Conservation (phyloP, 2,888 invertebrate genomes). For the Calephelis perditalis region DNA sequence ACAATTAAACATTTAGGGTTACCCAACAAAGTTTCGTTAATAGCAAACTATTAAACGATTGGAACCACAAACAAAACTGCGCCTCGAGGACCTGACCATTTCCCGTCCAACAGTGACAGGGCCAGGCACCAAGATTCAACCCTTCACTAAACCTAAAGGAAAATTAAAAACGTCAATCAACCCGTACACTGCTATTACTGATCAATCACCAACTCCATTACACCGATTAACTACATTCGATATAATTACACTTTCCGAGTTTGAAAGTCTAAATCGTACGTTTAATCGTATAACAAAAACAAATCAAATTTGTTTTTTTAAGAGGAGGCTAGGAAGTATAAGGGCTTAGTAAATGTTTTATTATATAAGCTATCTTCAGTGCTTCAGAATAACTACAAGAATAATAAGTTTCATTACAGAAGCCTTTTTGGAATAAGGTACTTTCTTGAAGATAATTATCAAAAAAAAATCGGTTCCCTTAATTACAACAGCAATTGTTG, state of each 20-base stretch:
- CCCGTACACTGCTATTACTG: constrained; percentile 48
- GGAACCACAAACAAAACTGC: constrained; percentile 25
- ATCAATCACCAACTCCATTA: constrained; percentile 62
- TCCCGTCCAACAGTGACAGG: constrained; percentile 40
- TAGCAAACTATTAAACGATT: constrained; percentile 30
- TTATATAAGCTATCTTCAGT: too few relatives aligned
- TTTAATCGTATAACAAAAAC: not conserved
- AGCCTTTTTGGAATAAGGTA: too few relatives aligned
- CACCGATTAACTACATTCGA: constrained; percentile 64
- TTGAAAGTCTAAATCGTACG: constrained; percentile 31
- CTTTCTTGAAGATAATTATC: too few relatives aligned
- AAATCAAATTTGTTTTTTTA: not conserved
- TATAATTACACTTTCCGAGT: constrained; percentile 56
- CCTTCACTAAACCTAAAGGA: constrained; percentile 32
- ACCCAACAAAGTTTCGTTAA: constrained; percentile 15
- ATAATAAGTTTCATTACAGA: too few relatives aligned
- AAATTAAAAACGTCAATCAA: constrained; percentile 72
- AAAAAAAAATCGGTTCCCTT: too few relatives aligned
- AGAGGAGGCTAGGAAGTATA: not conserved
- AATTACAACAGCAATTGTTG: too few relatives aligned
- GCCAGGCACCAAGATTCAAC: constrained; percentile 38
- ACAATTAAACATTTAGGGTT: too few relatives aligned
- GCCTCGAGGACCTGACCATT: constrained; percentile 38
- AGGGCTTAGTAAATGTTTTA: too few relatives aligned
- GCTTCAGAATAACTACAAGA: too few relatives aligned